A percentile compares a stretch with the other conserved stretches of the same genome.
These are phyloP conservation scores for Spodoptera picta DNA, from an alignment of 2,888 invertebrate species.

Conservation along the genomic window DNA sequence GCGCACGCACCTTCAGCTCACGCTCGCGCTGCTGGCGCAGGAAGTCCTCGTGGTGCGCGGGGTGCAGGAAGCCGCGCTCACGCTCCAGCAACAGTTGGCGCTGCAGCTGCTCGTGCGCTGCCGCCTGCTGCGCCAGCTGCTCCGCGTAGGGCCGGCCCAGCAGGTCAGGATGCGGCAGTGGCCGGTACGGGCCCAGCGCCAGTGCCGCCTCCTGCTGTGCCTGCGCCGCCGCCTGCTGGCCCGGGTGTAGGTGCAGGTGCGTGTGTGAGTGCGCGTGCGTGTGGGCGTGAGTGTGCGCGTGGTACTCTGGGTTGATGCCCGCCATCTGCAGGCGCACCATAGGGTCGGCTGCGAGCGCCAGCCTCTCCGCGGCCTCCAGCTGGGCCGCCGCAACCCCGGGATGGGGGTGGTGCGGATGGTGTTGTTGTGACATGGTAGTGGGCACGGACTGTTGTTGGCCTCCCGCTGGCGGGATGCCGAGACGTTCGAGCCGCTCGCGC, in stretches of 20 bases:
- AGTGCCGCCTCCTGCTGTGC: constrained; percentile 91
- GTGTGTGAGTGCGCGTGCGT: constrained; percentile 97
- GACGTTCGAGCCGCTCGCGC: constrained; percentile 94
- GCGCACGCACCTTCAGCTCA: constrained; percentile 94
- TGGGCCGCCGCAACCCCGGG: constrained; percentile 89
- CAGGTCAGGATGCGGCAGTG: constrained; percentile 93
- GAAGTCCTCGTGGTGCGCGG: constrained; percentile 87
- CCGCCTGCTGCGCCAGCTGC: constrained; percentile 93
- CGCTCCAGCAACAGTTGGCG: constrained; percentile 95
- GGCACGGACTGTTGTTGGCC: constrained; percentile 72
- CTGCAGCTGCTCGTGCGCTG: constrained; percentile 95
- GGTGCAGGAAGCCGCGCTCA: constrained; percentile 91
- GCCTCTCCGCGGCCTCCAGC: constrained; percentile 92
- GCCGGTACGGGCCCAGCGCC: constrained; percentile 87
- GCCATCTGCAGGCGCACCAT: constrained; percentile 98
- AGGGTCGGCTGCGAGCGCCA: constrained; percentile 96
- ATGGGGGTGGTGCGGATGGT: constrained; percentile 89
- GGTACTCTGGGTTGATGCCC: constrained; percentile 95
- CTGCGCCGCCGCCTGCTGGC: constrained; percentile 90
- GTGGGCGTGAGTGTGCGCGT: constrained; percentile 97
- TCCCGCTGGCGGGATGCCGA: constrained; percentile 92
- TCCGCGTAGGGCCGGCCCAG: constrained; percentile 94
- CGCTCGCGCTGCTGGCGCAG: constrained; percentile 94
- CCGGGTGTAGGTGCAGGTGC: constrained; percentile 94
- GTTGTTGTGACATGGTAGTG: constrained; percentile 87